Conservation (phyloP, 2,113 vertebrate species). For the Narcine bancroftii region DNA sequence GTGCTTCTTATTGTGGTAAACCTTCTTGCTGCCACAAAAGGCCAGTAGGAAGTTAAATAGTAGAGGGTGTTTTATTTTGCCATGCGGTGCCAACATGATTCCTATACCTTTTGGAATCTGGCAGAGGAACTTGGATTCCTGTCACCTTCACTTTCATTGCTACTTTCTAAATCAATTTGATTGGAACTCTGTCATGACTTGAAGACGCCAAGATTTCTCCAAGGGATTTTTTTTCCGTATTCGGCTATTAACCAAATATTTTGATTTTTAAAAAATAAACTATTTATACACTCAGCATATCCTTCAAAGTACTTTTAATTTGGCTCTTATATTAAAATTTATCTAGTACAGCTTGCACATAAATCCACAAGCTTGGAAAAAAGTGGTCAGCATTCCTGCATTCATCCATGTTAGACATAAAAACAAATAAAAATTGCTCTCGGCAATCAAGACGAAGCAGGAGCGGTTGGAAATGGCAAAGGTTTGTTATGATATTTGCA, state of each 20-base stretch:
- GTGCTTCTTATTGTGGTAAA: neutral
- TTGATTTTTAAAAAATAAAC: neutral
- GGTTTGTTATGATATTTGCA: neutral
- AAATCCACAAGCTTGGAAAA: neutral
- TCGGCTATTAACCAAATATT: neutral
- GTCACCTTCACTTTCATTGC: neutral
- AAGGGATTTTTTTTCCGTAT: neutral
- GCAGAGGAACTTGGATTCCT: neutral
- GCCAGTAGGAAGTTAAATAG: neutral
- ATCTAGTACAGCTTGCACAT: neutral
- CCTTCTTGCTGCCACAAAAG: neutral
- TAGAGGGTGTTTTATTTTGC: neutral
- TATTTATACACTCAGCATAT: neutral
- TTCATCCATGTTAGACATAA: slow-evolving; percentile 13
- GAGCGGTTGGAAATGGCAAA: neutral
- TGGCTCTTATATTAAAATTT: neutral
- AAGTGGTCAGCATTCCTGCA: slow-evolving; percentile 4
- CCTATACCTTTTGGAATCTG: neutral
- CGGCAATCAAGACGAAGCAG: neutral
- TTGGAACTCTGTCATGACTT: neutral
- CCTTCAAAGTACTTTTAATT: neutral
- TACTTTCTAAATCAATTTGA: neutral
- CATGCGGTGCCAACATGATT: neutral
- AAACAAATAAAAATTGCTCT: neutral
- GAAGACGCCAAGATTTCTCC: neutral